Evolutionary conservation across 2,888 invertebrate species (phyloP).

Genomic region (Drepanosiphum platanoidis): DNA sequence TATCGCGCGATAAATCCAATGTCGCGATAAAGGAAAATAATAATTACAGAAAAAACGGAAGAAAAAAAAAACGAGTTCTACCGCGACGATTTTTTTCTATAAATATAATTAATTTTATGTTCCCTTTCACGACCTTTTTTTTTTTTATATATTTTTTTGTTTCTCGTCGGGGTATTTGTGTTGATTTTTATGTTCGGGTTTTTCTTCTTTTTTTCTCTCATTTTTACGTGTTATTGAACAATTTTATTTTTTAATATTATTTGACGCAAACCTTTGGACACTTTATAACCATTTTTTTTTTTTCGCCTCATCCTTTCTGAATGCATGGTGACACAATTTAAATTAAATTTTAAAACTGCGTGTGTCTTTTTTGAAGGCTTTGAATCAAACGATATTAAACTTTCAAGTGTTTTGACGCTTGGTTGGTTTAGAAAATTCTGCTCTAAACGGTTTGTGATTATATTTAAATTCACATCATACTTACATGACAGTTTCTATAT

Average conservation of each 20-base stretch:
- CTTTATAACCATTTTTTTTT: constrained; percentile 17
- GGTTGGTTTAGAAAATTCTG: neutral
- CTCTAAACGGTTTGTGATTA: neutral
- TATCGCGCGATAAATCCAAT: no score
- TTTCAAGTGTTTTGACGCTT: constrained; percentile 24
- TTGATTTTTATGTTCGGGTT: neutral
- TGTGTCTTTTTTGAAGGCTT: constrained; percentile 16
- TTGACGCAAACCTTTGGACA: neutral
- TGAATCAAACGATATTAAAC: constrained; percentile 46
- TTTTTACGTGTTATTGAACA: neutral
- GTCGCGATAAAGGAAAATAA: no score
- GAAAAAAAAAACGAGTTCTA: neutral
- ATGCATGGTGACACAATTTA: constrained; percentile 32
- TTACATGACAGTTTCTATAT: neutral
- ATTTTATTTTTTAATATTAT: constrained; percentile 4
- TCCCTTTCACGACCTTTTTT: neutral
- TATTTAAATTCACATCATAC: constrained; percentile 15
- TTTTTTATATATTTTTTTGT: neutral
- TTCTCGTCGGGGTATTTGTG: neutral
- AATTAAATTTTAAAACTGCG: constrained; percentile 42
- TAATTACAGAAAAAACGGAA: no score
- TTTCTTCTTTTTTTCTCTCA: constrained; percentile 4
- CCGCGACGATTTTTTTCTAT: neutral
- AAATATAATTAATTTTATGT: constrained; percentile 26
- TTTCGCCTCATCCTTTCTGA: neutral